Evolutionary conservation across 2,797 vertebrate genomes (phyloP).

Genomic region (Poecilia picta): DNA sequence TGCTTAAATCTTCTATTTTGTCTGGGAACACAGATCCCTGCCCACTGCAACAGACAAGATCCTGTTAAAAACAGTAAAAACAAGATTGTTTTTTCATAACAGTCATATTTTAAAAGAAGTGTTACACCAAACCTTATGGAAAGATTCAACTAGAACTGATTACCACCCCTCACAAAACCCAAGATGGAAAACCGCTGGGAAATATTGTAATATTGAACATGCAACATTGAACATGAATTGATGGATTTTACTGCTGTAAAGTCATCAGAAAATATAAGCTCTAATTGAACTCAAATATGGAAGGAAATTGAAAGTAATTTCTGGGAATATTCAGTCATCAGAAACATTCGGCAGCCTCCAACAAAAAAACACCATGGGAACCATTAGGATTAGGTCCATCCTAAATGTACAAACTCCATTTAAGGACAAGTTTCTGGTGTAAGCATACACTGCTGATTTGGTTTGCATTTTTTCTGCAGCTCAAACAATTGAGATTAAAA

Average conservation of each 20-base stretch:
- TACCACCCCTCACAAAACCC: not conserved
- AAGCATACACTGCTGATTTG: not conserved
- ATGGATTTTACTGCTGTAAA: not conserved
- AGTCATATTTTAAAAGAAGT: not conserved
- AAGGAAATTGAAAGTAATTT: not conserved
- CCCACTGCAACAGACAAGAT: not conserved
- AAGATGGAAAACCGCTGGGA: not conserved
- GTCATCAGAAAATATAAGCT: not conserved
- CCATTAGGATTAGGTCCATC: not conserved
- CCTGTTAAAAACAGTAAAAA: not conserved
- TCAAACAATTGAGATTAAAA: not conserved
- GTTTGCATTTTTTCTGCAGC: not conserved
- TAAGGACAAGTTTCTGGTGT: not conserved
- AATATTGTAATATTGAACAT: not conserved
- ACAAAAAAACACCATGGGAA: not conserved
- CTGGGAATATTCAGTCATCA: not conserved
- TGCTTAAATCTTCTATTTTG: not conserved
- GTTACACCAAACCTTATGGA: not conserved
- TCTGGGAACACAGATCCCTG: not conserved
- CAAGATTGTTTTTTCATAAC: not conserved
- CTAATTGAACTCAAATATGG: not conserved
- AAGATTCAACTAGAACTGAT: not conserved
- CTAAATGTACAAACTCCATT: not conserved
- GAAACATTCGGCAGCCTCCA: not conserved
- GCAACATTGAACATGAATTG: not conserved